Percentiles rank a stretch among this genome's conserved stretches.
Conservation (phyloP, 2,888 invertebrate genomes). For the Lycocerus yunnanus region DNA sequence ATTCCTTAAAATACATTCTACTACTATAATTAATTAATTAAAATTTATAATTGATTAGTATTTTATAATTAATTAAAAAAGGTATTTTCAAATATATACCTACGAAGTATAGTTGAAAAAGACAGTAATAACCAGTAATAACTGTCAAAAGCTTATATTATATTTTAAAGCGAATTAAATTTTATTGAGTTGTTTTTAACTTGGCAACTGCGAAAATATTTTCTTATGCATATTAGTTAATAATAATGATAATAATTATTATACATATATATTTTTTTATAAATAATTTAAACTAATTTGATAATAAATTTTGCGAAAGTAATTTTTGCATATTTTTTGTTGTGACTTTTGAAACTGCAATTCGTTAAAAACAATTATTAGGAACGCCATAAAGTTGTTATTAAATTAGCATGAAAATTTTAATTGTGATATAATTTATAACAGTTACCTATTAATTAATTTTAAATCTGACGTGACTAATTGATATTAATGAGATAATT, state of each 20-base stretch:
- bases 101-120: not conserved
- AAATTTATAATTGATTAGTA: not conserved
- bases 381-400: not conserved
- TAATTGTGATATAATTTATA: not conserved
- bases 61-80: not conserved
- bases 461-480: not conserved
- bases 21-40: not conserved
- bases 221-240: not conserved
- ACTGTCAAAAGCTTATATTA: not conserved
- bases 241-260: not conserved
- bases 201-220: not conserved
- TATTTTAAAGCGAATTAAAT: not conserved
- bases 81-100: not conserved
- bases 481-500: not conserved
- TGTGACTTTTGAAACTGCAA: not conserved
- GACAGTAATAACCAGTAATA: not conserved
- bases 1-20: not conserved
- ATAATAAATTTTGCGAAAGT: not conserved
- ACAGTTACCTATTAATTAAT: not conserved
- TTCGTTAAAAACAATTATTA: not conserved
- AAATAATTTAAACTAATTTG: not conserved
- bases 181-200: not conserved
- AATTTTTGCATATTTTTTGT: not conserved
- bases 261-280: not conserved
- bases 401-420: not conserved